phyloP scores from a whole-genome alignment of 2,888 invertebrate species.

The Chrysolina oricalcia region DNA sequence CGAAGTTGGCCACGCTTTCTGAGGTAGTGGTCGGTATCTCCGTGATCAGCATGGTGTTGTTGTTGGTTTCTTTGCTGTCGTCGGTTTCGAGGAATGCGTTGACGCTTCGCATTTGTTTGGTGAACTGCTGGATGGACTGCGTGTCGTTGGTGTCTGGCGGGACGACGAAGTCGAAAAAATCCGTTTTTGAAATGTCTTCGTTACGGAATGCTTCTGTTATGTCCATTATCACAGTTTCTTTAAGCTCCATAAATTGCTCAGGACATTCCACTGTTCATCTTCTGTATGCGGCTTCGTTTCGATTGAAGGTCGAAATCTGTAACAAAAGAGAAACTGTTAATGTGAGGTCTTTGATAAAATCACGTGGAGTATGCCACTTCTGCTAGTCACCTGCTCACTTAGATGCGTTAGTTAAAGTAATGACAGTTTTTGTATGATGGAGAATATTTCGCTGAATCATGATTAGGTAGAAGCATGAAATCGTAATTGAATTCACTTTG shows the following conservation, averaged over 20 bases:
- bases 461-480: slow-evolving; percentile 11
- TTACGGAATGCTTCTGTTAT: slow-evolving; percentile 86
- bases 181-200: slow-evolving; percentile 89
- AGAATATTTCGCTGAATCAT: slow-evolving; percentile 13
- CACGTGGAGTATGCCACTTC: not conserved
- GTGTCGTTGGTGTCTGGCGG: slow-evolving; percentile 85
- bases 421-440: not conserved
- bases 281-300: slow-evolving; percentile 13
- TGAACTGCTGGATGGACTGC: slow-evolving; percentile 76
- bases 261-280: slow-evolving; percentile 32
- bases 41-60: slow-evolving; percentile 64
- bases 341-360: not conserved
- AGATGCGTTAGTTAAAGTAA: slow-evolving; percentile 10
- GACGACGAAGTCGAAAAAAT: slow-evolving; percentile 92
- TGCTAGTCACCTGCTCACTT: not conserved
- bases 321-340: slow-evolving; percentile 37
- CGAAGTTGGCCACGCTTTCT: slow-evolving; percentile 68
- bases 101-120: slow-evolving; percentile 80
- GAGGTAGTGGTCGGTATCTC: slow-evolving; percentile 71
- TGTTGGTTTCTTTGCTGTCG: slow-evolving; percentile 77
- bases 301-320: slow-evolving; percentile 35
- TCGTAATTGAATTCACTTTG: slow-evolving; percentile 16
- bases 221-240: slow-evolving; percentile 81
- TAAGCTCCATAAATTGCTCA: slow-evolving; percentile 59
- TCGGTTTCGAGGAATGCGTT: slow-evolving; percentile 79